phyloP scores from a whole-genome alignment of 2,797 vertebrate species.

The Danio tinwini region DNA sequence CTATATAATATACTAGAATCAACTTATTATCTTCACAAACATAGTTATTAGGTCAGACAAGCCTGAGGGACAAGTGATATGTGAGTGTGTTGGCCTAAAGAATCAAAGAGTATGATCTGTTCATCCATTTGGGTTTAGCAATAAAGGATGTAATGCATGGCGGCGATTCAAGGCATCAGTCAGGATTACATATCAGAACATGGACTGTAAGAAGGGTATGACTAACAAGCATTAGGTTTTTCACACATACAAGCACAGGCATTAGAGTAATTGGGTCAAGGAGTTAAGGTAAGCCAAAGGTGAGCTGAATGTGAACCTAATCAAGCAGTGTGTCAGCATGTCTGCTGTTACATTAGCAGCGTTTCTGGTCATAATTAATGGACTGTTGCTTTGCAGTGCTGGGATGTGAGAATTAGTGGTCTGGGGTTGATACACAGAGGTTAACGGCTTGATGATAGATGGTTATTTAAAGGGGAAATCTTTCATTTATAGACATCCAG shows the following conservation, averaged over 20 bases:
- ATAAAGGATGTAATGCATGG: constrained; percentile 25
- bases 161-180: constrained; percentile 9
- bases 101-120: not conserved
- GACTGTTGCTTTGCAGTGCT: constrained; percentile 56
- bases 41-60: not conserved
- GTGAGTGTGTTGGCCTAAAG: not conserved
- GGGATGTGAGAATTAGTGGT: constrained; percentile 59
- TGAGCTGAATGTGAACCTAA: constrained; percentile 9
- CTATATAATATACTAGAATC: not conserved
- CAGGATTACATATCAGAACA: constrained; percentile 22
- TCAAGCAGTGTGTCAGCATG: not conserved
- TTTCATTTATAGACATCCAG: not conserved
- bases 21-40: not conserved
- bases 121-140: constrained; percentile 25
- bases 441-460: not conserved
- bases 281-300: constrained; percentile 14
- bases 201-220: not conserved
- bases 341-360: constrained; percentile 14
- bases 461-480: not conserved
- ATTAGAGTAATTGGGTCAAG: constrained; percentile 34
- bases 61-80: not conserved
- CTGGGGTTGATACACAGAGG: not conserved
- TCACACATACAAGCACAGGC: constrained; percentile 14
- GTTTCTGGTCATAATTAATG: constrained; percentile 28
- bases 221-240: not conserved